Base-by-base conservation (phyloP, 2,797 vertebrate genomes). In the Enteromius unitaeniatus region DNA sequence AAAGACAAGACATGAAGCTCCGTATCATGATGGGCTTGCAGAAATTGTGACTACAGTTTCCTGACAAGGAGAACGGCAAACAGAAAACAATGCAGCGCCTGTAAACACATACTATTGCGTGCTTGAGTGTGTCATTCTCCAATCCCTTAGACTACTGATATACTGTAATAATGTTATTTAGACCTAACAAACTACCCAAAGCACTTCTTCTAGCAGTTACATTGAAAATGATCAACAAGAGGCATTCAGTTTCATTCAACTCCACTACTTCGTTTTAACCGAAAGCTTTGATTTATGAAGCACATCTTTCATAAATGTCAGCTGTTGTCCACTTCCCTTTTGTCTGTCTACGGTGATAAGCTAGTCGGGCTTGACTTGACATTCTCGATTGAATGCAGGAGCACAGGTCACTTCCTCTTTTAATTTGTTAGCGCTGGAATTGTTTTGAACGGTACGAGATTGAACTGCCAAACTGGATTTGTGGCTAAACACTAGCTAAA, bases 391-490 rank as follows among this genome's bases (percentile, higher is more conserved):
- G 58, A 84, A 81, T 84, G 81, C 67, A 53, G 64, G 68, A 49
- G 40, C 78, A 77, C 74, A 83, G 85, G 53, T 67, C 53, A 58
- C 77, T 83, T 86, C 82, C 85, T 68, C 53, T 86, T 86, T 84
- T 84, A 84, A 86, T 84, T 86, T 84, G 85, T 86, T 84, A 77
- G 82, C 1, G 49, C 79, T 76, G 55, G 79, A 82, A 79, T 84
- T 76, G 87, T 88, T 86, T 82, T 82, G 85, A 82, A 62, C 28
- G 55, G 58, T 62, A 74, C 15, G 15, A 84, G 76, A 84, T 88
- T 88, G 84, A 55, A 60, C 81, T 84, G 87, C 82, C 85, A 86
- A 81, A 84, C 67, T 79, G 64, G 49, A 88, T 88, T 86, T 82
- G 81, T 64, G 45, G 42, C 81, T 79, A 51, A 83, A 74, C 19